Evolutionary conservation across 2,113 vertebrate genomes (phyloP).

Genomic region (Salvator merianae): DNA sequence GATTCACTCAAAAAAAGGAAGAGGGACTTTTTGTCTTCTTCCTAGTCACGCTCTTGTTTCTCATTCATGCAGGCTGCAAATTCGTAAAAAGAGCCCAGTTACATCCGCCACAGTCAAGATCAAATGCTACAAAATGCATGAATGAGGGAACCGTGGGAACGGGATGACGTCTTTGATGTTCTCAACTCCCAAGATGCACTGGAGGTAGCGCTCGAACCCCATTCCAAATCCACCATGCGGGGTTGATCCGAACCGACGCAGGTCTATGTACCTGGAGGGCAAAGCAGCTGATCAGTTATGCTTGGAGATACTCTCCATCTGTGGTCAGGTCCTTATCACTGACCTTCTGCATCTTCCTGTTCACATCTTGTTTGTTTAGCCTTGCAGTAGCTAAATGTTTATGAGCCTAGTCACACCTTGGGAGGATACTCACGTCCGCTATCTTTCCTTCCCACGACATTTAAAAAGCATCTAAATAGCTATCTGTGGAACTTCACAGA

Average conservation of each 20-base stretch:
- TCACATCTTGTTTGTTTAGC: background rate
- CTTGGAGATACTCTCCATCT: background rate
- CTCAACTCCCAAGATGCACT: constrained; percentile 89
- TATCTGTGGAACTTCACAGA: background rate
- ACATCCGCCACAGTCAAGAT: rapidly evolving
- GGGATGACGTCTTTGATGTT: constrained; percentile 98
- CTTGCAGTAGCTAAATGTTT: background rate
- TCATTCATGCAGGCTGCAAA: rapidly evolving
- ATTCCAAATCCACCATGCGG: constrained; percentile 97
- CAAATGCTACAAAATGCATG: constrained; percentile 82
- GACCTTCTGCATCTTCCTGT: background rate
- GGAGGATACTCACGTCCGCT: no score
- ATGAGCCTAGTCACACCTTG: no score
- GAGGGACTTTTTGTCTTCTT: background rate
- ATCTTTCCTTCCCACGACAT: background rate
- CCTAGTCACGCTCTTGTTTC: background rate
- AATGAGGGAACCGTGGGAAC: constrained; percentile 91
- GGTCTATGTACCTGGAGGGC: constrained; percentile 90
- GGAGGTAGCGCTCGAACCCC: constrained; percentile 96
- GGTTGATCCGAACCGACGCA: constrained; percentile 90
- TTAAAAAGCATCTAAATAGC: background rate
- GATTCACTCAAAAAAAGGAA: background rate
- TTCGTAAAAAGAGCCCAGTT: background rate
- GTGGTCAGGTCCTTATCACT: background rate
- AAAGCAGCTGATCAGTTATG: constrained; percentile 26